Base-by-base conservation (phyloP, 2,797 vertebrate genomes). In the Paedocypris micromegethes region DNA sequence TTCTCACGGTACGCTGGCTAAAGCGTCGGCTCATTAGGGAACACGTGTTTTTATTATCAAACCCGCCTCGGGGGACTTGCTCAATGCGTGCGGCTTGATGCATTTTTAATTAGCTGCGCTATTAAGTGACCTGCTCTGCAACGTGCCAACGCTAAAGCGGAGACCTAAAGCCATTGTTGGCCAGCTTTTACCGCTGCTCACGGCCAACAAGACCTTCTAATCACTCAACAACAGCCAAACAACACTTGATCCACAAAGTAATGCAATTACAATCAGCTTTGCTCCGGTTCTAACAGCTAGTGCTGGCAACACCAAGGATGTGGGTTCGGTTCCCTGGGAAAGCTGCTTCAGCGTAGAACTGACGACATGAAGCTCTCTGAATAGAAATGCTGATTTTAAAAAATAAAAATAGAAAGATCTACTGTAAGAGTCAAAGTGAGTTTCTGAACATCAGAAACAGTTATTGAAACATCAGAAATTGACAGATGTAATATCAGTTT, bases 1-100 rank as follows among this genome's bases (percentile, higher is more conserved):
- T 86, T 87, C 85, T 80, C 75, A 84, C 81, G 83, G 79, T 80
- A 84, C 81, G 81, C 82, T 86, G 82, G 69, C 76, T 81, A 81
- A 80, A 72, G 77, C 81, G 69, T 82, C 68, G 74, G 77, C 73
- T 85, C 85, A 83, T 87, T 85, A 87, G 79, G 76, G 59, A 80
- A 87, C 85, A 86, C 77, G 78, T 85, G 83, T 85, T 83, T 76
- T 73, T 76, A 70, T 72, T 79, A 82, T 74, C 54, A 38, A 71
- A 58, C 60, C 58, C 42, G 62, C 78, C 41, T 74, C 67, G 74
- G 67, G 65, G 56, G 55, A 68, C 42, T 66, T 40, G 23, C 9
- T 40, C 8, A 52, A 50, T 63, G 56, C 43, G 57, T 23, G 54
- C 72, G 0, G 48, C 69, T 73, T 79, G 73, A 79, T 88, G 75